phyloP scores from a whole-genome alignment of 2,797 vertebrate species.

The Rhodeus uyekii region DNA sequence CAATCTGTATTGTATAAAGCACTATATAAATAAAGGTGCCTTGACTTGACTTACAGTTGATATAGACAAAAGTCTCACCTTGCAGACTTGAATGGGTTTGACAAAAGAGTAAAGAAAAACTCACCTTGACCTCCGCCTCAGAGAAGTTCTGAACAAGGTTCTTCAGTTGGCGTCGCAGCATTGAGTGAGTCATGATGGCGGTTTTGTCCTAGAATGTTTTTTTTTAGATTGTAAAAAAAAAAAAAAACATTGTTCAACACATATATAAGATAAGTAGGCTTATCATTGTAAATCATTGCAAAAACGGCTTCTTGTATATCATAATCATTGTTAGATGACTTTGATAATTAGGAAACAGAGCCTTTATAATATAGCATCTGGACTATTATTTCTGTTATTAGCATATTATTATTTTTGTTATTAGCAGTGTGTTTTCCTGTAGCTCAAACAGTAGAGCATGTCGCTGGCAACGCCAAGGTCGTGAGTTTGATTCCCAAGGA shows the following conservation, averaged over 20 bases:
- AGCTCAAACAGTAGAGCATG: no score
- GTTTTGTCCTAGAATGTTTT: slow-evolving; percentile 43
- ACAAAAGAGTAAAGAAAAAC: not conserved
- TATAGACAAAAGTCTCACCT: not conserved
- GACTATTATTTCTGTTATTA: not conserved
- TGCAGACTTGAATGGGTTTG: not conserved
- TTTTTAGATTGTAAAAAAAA: not conserved
- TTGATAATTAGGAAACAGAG: not conserved
- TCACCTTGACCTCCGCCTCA: slow-evolving; percentile 97
- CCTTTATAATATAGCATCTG: not conserved
- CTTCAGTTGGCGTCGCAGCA: slow-evolving; percentile 94
- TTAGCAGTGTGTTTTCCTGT: no score
- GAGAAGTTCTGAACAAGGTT: slow-evolving; percentile 99
- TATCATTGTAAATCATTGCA: not conserved
- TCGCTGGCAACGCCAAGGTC: no score
- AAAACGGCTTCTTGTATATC: not conserved
- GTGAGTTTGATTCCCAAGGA: no score
- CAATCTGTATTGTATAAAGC: not conserved
- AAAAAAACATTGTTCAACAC: not conserved
- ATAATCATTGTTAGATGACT: not conserved
- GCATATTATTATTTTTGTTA: no score
- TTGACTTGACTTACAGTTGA: not conserved
- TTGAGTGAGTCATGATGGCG: slow-evolving; percentile 93
- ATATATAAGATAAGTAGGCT: not conserved
- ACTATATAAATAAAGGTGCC: not conserved